Percentiles rank a stretch among this genome's conserved stretches.
phyloP scores from a whole-genome alignment of 2,797 vertebrate genomes.

The Scolopax rusticola region DNA sequence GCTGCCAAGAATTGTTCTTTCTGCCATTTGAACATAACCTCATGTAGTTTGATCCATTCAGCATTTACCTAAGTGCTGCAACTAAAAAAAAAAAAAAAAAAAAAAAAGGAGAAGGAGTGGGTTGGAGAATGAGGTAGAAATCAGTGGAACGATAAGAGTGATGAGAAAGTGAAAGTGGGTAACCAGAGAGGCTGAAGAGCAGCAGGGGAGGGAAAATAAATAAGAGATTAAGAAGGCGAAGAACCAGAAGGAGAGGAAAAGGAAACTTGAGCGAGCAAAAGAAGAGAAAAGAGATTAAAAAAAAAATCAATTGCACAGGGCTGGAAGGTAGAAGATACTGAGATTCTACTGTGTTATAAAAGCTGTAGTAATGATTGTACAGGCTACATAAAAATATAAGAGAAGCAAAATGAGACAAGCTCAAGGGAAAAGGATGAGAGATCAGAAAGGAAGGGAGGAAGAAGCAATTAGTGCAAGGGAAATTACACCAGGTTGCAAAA shows the following conservation, averaged over 20 bases:
- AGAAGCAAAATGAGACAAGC: not conserved
- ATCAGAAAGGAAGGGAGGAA: not conserved
- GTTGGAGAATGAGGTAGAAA: not conserved
- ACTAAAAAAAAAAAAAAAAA: not conserved
- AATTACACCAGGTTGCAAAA: not conserved
- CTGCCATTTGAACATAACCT: slow-evolving; percentile 66
- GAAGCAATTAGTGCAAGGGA: not conserved
- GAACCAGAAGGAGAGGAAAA: not conserved
- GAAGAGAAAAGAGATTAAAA: not conserved
- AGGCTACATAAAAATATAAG: not conserved
- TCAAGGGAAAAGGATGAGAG: not conserved
- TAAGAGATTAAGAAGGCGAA: not conserved
- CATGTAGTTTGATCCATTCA: slow-evolving; percentile 54
- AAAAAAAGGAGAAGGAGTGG: not conserved
- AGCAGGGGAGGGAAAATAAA: slow-evolving; percentile 4
- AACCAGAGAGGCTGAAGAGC: not conserved
- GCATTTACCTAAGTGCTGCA: slow-evolving; percentile 58
- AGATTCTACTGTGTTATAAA: not conserved
- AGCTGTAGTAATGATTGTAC: not conserved
- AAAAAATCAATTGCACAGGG: not conserved
- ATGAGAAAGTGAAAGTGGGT: not conserved
- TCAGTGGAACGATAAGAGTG: not conserved
- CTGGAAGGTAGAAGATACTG: not conserved
- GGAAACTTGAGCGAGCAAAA: not conserved
- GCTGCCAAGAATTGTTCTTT: slow-evolving; percentile 72